Evolutionary conservation across 2,888 invertebrate genomes (phyloP), one percentile per base, ranked within the genome.

Genomic region (Ptilodon capucinus): DNA sequence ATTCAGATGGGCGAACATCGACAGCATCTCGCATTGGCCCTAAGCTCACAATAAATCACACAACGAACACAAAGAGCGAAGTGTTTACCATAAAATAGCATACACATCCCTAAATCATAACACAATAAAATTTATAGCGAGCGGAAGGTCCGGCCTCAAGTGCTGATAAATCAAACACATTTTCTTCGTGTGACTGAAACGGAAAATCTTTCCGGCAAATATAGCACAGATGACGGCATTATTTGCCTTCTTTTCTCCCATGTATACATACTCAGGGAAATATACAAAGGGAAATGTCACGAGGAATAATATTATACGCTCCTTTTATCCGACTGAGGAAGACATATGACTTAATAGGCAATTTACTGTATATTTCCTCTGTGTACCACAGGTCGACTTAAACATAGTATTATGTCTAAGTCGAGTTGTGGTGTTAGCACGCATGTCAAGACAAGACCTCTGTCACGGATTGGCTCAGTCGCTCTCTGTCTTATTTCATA

Each of bases 11-110:
- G 52, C 59, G 52, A 58, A 53, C 62, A 66, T 68, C 64, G 74
- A 68, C 68, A 68, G 54, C 61, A 58, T 72, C 73, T 63, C 63
- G 60, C 64, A 60, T 62, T 40, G 49, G 25, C 56, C 71, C 65
- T 66, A 62, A 76, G 69, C 59, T 51, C 45, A 48, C 51, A 68
- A 85, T 89, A 89, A 87, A 88, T 89, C 85, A 84, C 68, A 57
- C 57, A 73, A 69, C 74, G 79, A 79, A 84, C 76, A 87, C 84
- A 86, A 86, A 86, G 84, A 84, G 79, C 84, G 79, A 85, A 87
- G 85, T 88, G 86, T 88, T 90, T 88, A 87, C 88, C 89, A 88
- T 88, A 86, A 89, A 87, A 88, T 86, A 83, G 84, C 82, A 84
- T 79, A 84, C 82, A 79, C 79, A 81, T 75, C 75, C 85, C 84